A percentile compares a stretch with the other conserved stretches of the same genome.
Evolutionary conservation across 2,797 vertebrate genomes (phyloP).

Genomic region (Hybognathus amarus): DNA sequence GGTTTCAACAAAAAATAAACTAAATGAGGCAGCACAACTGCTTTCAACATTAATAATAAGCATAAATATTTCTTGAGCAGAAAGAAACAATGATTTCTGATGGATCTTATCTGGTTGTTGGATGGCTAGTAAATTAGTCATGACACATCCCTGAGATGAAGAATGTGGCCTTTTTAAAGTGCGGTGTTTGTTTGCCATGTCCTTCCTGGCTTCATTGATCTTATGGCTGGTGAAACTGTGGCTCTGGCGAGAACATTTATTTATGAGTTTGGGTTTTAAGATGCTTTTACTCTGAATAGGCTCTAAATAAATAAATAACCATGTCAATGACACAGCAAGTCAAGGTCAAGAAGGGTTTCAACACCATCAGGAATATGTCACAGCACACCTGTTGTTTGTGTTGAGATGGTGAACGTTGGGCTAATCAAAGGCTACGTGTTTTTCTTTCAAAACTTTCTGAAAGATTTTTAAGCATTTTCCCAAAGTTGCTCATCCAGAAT

Average conservation of each 20-base stretch:
- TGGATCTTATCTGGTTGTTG: background rate
- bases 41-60: background rate
- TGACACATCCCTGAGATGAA: background rate
- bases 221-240: background rate
- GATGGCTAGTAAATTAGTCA: background rate
- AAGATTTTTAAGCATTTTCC: background rate
- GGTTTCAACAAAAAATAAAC: background rate
- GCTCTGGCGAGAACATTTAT: background rate
- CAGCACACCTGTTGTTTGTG: conserved; percentile 2
- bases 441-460: background rate
- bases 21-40: background rate
- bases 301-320: conserved; percentile 34
- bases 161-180: background rate
- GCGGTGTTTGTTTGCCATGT: background rate
- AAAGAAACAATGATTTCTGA: background rate
- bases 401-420: background rate
- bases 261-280: conserved; percentile 14
- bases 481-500: background rate
- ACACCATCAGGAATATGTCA: background rate
- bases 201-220: background rate
- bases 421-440: background rate
- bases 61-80: background rate
- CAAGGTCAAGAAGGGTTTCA: conserved; percentile 22
- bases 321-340: background rate
- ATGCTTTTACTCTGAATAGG: conserved; percentile 27